Percentiles rank a stretch among this genome's conserved stretches.
Conservation (phyloP, 2,797 vertebrate genomes). For the Smutsia gigantea region DNA sequence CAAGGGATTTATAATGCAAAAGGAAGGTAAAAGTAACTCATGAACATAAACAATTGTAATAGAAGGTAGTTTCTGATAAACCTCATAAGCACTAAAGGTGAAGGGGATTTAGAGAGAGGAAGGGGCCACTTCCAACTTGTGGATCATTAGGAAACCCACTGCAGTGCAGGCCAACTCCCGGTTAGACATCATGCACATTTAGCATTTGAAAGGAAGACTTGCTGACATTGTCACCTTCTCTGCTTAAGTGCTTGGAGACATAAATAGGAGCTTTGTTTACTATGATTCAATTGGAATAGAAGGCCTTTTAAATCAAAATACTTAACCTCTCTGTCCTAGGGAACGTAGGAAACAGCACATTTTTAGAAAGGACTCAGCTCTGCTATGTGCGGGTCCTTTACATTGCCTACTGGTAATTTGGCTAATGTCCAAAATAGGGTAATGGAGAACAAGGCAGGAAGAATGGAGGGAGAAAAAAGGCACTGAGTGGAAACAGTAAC, state of each 20-base stretch:
- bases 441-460: background rate
- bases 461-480: background rate
- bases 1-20: background rate
- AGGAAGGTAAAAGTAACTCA: background rate
- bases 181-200: conserved; percentile 13
- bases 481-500: background rate
- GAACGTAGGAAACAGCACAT: conserved; percentile 30
- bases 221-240: conserved; percentile 57
- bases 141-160: background rate
- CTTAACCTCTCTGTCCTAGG: conserved; percentile 48
- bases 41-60: background rate
- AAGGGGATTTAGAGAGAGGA: background rate
- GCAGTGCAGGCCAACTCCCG: background rate
- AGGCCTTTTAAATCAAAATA: conserved; percentile 62
- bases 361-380: conserved; percentile 24
- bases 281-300: conserved; percentile 38
- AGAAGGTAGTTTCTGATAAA: background rate
- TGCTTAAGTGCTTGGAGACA: conserved; percentile 59
- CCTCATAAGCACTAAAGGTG: background rate
- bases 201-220: conserved; percentile 39
- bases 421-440: background rate
- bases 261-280: conserved; percentile 55
- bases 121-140: background rate
- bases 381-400: background rate
- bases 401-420: background rate